These are phyloP conservation scores for Microplitis mediator DNA, from an alignment of 1,140 invertebrate genomes.

Conservation along the genomic window DNA sequence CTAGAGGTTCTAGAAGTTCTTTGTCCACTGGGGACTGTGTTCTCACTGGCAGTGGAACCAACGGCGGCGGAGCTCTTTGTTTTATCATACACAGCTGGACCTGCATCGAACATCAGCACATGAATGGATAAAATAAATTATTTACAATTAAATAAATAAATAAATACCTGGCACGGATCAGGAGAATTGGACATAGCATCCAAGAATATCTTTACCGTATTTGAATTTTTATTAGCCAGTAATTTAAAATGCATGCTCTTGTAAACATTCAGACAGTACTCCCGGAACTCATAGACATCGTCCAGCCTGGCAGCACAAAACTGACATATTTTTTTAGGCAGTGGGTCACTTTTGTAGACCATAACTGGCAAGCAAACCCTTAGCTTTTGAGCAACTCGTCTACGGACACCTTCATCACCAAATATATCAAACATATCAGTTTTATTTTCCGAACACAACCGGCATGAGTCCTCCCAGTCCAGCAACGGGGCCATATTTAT, in stretches of 20 bases:
- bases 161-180: constrained; percentile 50
- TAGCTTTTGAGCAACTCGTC: constrained; percentile 48
- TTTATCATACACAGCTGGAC: constrained; percentile 49
- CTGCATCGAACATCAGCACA: constrained; percentile 27
- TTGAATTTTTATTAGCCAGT: constrained; percentile 31
- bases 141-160: background rate
- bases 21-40: constrained; percentile 30
- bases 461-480: constrained; percentile 47
- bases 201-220: constrained; percentile 46
- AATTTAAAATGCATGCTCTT: constrained; percentile 48
- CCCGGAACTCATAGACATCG: constrained; percentile 49
- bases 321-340: constrained; percentile 54
- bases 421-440: constrained; percentile 51
- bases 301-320: constrained; percentile 52
- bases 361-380: constrained; percentile 49
- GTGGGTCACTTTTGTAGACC: constrained; percentile 51
- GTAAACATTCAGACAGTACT: constrained; percentile 48
- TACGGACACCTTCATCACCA: constrained; percentile 46
- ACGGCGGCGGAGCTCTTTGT: constrained; percentile 49
- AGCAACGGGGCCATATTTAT: constrained; percentile 33
- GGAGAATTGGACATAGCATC: constrained; percentile 51
- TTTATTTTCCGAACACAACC: constrained; percentile 49
- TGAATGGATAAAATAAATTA: background rate
- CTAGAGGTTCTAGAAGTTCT: constrained; percentile 33
- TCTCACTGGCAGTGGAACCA: constrained; percentile 47